These are phyloP conservation scores for Cyprinella venusta DNA, from an alignment of 2,797 vertebrate genomes.

Conservation along the genomic window DNA sequence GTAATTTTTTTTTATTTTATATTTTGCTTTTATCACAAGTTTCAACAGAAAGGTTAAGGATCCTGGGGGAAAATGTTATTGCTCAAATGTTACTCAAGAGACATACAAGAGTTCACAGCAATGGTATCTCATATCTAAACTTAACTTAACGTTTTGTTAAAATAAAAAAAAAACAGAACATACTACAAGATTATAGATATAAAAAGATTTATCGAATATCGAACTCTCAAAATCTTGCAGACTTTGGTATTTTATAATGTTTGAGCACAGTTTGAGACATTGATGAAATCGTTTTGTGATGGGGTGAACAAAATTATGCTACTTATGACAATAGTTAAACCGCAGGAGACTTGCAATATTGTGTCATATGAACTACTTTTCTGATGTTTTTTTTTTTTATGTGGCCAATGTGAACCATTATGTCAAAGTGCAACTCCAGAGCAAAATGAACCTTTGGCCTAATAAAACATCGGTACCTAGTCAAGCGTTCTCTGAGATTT, in stretches of 20 bases:
- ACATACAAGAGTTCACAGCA: background rate
- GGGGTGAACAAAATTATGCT: background rate
- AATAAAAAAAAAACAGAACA: background rate
- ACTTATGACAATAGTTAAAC: background rate
- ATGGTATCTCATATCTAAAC: background rate
- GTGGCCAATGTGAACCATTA: background rate
- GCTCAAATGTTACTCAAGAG: slow-evolving; percentile 12
- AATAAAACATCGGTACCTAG: too few relatives aligned
- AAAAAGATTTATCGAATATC: background rate
- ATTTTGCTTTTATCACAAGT: background rate
- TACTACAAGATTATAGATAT: background rate
- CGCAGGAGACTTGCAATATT: background rate
- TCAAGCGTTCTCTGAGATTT: too few relatives aligned
- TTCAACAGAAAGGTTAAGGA: slow-evolving; percentile 1
- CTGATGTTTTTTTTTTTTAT: background rate
- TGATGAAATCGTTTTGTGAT: background rate
- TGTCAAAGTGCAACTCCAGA: background rate
- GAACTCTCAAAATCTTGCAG: background rate
- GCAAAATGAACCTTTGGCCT: too few relatives aligned
- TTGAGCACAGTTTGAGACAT: background rate
- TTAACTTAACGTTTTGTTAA: background rate
- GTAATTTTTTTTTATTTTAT: background rate
- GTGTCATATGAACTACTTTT: background rate
- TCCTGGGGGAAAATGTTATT: background rate
- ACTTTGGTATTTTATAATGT: background rate